Conservation (phyloP, 2,797 vertebrate species). For the Sebastes goodei region DNA sequence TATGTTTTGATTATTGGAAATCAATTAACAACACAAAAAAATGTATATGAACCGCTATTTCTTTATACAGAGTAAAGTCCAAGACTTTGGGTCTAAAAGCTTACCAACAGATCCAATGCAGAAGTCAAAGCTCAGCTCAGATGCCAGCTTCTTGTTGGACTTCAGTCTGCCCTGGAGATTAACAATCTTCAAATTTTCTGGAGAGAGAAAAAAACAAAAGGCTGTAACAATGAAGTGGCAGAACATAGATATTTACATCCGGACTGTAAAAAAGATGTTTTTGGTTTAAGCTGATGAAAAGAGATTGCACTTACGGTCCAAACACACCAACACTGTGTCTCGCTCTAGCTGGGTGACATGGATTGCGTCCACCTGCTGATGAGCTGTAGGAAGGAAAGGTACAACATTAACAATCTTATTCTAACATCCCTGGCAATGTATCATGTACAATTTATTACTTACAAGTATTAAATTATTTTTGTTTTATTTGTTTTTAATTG, state of each 20-base stretch:
- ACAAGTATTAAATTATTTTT: not conserved
- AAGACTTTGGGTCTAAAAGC: conserved; percentile 36
- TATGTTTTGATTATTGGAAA: no score
- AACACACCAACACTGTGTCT: conserved; percentile 96
- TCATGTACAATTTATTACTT: not conserved
- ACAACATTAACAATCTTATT: not conserved
- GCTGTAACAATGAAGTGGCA: not conserved
- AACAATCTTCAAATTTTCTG: conserved; percentile 95
- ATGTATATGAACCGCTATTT: not conserved
- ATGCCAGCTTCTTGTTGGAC: conserved; percentile 97
- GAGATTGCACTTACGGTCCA: conserved; percentile 91
- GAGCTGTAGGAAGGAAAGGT: conserved; percentile 54
- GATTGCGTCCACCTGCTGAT: conserved; percentile 93
- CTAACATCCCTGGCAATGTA: not conserved
- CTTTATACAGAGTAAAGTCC: not conserved
- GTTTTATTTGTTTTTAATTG: not conserved
- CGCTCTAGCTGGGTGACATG: conserved; percentile 97
- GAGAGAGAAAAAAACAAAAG: not conserved
- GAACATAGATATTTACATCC: not conserved
- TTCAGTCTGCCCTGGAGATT: conserved; percentile 96
- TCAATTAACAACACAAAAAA: no score
- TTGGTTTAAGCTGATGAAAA: not conserved
- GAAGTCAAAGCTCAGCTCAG: conserved; percentile 98
- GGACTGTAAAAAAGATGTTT: not conserved
- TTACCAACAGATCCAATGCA: conserved; percentile 95